phyloP scores from a whole-genome alignment of 2,888 invertebrate genomes.

The Ephialtes manifestator region DNA sequence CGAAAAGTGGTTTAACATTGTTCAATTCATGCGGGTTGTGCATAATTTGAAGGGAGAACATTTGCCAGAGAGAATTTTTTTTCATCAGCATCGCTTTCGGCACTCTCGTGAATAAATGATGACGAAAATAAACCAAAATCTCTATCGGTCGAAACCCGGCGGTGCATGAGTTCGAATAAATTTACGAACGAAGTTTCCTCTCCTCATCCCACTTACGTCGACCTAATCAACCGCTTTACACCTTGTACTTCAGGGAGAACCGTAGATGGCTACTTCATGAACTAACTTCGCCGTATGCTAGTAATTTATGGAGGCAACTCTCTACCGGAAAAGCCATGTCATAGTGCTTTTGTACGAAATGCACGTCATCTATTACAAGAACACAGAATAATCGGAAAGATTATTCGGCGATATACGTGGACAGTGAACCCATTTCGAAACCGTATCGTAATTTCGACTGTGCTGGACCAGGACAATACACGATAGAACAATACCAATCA shows the following conservation, averaged over 20 bases:
- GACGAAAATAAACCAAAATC: not conserved
- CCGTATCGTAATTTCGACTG: too few relatives aligned
- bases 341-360: not conserved
- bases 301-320: not conserved
- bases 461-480: too few relatives aligned
- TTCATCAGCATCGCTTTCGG: not conserved
- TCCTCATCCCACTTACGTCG: not conserved
- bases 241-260: not conserved
- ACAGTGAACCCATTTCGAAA: not conserved
- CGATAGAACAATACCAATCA: too few relatives aligned
- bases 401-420: not conserved
- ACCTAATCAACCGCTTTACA: conserved; percentile 7
- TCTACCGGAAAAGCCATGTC: not conserved
- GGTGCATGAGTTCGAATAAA: conserved; percentile 15
- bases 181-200: not conserved
- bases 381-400: not conserved
- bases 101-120: not conserved
- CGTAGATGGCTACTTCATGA: not conserved
- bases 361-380: not conserved
- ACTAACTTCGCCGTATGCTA: not conserved
- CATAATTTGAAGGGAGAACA: not conserved
- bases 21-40: not conserved
- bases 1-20: not conserved
- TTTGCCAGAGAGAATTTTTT: not conserved
- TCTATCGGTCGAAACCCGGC: not conserved